These are phyloP conservation scores for Haliclona indistincta DNA, from an alignment of 37 sponge, comb jelly and placozoan genomes.

Conservation along the genomic window DNA sequence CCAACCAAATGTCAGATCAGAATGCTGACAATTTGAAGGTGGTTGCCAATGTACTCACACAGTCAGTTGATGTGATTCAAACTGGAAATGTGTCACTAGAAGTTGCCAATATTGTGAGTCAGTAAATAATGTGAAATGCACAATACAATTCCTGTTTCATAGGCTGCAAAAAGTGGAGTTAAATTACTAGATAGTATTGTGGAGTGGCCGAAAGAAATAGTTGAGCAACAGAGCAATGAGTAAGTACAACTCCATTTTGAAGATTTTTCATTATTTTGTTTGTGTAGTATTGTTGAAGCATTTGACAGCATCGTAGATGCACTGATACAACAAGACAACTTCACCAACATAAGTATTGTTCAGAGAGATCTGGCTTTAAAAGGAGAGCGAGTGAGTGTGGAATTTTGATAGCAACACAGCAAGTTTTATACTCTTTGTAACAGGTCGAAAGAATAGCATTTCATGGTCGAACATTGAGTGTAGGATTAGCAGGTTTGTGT, in stretches of 20 bases:
- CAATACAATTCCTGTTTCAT: neutral
- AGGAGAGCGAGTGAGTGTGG: conserved; percentile 35
- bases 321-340: conserved; percentile 26
- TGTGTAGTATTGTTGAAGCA: conserved; percentile 19
- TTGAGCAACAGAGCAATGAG: conserved; percentile 19
- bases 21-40: neutral
- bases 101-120: neutral
- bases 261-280: neutral
- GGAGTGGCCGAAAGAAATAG: conserved; percentile 43
- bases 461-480: too few relatives aligned
- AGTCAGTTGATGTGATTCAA: neutral
- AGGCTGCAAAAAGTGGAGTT: conserved; percentile 27
- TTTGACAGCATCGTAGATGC: conserved; percentile 48
- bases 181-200: conserved; percentile 22
- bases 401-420: neutral
- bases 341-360: conserved; percentile 1
- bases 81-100: neutral
- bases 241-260: neutral
- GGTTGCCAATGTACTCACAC: neutral
- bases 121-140: neutral
- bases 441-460: too few relatives aligned
- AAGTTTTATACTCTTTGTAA: neutral
- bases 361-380: neutral
- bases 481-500: too few relatives aligned
- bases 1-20: neutral